Evolutionary conservation across 2,888 invertebrate genomes (phyloP), one percentile per base, ranked within the genome.

Genomic region (Herminia tarsipennalis): DNA sequence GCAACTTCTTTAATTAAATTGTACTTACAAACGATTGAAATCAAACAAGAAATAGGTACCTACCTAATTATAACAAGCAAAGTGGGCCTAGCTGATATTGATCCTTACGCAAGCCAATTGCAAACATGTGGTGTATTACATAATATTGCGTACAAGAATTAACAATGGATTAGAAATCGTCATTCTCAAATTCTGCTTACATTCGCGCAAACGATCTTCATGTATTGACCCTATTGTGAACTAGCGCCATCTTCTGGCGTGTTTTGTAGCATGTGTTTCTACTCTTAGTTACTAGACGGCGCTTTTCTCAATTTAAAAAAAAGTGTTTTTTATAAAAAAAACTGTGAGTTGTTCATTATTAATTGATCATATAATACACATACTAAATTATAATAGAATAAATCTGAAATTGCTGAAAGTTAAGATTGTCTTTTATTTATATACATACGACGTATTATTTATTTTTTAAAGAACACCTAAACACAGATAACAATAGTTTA

Each of bases 111-210:
- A 35, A 51, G 5, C 8, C 6, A 18, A 41, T 53, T 52, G 30
- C 56, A 25, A 37, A 56, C 53, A 63, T 42, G 44, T 53, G 39
- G 39, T 6, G 9, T 35, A 25, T 63, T 63, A 52, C 32, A 24
- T 52, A 64, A 63, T 20, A 14, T 52, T 44, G 30, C 51, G 48
- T 30, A 53, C 22, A 27, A 32, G 13, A 36, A 25, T 41, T 48
- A 51, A 56, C 63, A 54, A 56, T 63, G 47, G 51, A 60, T 56
- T 63, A 60, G 64, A 63, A 63, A 63, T 63, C 49, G 42, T 12
- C 24, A 36, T 43, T 52, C 47, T 39, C 40, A 43, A 59, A 56
- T 52, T 50, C 45, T 32, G 36, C 14, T 36, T 24, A 42, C 41
- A 41, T 41, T 33, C 28, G 24, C 28, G 24, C 33, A 30, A 21